These are phyloP conservation scores for Hiodon tergisus DNA, from an alignment of 2,113 vertebrate species.

Conservation along the genomic window DNA sequence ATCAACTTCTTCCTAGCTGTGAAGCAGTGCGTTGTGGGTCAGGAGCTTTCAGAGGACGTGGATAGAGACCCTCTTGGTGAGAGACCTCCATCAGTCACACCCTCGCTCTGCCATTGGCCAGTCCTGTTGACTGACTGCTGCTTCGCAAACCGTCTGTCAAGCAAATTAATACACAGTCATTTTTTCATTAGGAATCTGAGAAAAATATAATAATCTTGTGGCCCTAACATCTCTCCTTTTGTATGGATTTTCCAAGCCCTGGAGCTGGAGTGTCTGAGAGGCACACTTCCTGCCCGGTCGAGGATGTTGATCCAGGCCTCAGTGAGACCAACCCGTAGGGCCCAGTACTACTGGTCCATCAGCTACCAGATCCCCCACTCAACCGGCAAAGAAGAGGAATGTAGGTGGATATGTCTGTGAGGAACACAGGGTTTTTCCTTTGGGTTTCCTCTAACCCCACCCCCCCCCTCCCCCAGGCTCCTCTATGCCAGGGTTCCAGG, in stretches of 20 bases:
- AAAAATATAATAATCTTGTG: not conserved
- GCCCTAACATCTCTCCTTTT: not conserved
- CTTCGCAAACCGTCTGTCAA: too few relatives aligned
- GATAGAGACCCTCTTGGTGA: constrained; percentile 59
- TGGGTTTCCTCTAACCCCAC: not conserved
- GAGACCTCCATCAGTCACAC: not conserved
- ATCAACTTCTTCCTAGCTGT: constrained; percentile 70
- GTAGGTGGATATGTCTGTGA: not conserved
- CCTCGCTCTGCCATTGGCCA: too few relatives aligned
- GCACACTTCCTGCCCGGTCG: constrained; percentile 65
- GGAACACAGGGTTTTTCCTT: not conserved
- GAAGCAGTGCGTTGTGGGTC: constrained; percentile 58
- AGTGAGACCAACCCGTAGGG: constrained; percentile 49
- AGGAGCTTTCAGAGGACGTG: constrained; percentile 32
- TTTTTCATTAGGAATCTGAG: not conserved
- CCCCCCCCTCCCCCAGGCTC: not conserved
- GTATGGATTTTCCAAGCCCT: constrained; percentile 55
- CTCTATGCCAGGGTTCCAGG: constrained; percentile 27
- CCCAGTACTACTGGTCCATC: constrained; percentile 74
- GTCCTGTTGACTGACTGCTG: not conserved
- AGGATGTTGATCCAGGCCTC: constrained; percentile 57
- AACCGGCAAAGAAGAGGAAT: constrained; percentile 51
- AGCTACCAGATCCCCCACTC: constrained; percentile 59
- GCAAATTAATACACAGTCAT: too few relatives aligned
- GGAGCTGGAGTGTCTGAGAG: constrained; percentile 64